A percentile compares a stretch with the other conserved stretches of the same genome.
phyloP scores from a whole-genome alignment of 2,888 invertebrate genomes.

The Lumbricus terrestris region DNA sequence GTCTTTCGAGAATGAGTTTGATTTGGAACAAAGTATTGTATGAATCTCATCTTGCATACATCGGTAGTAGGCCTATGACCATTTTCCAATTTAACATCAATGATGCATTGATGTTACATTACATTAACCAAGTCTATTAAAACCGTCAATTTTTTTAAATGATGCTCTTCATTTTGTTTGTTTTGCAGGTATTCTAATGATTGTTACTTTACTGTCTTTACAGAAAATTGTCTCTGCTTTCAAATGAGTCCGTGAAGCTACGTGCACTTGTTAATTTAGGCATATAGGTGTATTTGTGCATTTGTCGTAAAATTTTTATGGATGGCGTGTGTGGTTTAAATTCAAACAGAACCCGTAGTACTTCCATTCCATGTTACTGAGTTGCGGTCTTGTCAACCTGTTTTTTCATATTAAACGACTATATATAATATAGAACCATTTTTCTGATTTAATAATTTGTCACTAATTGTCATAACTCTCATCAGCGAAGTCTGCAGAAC shows the following conservation, averaged over 20 bases:
- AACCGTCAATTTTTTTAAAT: too few species aligned
- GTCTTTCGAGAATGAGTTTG: background rate
- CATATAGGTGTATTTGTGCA: background rate
- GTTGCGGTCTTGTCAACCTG: too few species aligned
- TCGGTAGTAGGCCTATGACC: too few species aligned
- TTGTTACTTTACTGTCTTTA: too few species aligned
- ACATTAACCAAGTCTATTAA: too few species aligned
- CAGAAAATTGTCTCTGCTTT: background rate
- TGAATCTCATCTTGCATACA: background rate
- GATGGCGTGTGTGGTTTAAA: background rate
- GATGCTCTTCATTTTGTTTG: background rate
- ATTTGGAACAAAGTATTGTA: background rate
- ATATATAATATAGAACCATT: too few species aligned
- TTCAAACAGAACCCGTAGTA: too few species aligned
- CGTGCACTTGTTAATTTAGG: too few species aligned
- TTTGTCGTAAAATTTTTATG: background rate
- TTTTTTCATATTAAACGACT: too few species aligned
- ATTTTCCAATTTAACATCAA: too few species aligned
- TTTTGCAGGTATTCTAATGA: background rate
- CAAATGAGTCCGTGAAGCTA: background rate
- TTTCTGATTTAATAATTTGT: background rate
- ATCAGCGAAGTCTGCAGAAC: background rate
- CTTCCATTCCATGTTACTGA: too few species aligned
- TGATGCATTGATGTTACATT: background rate
- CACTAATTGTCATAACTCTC: background rate